Base-by-base conservation (phyloP, 2,888 invertebrate genomes). In the Spodoptera littoralis region DNA sequence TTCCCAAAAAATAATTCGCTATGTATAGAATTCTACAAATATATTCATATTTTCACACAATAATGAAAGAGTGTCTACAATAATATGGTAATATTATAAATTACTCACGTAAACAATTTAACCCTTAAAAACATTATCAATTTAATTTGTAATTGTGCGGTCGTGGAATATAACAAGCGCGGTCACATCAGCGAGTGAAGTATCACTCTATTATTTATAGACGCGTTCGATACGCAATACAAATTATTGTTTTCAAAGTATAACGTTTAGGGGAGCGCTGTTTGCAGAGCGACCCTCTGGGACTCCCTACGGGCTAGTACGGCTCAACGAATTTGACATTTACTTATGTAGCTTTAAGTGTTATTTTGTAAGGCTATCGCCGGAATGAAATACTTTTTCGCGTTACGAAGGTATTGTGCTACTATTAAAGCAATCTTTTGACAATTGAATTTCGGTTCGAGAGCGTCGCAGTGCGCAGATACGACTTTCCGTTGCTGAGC, bases 161-260 rank as follows among this genome's bases (percentile, higher is more conserved):
- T 81, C 80, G 84, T 80, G 81, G 46, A 80, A 85, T 83, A 84
- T 82, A 83, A 80, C 77, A 74, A 80, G 73, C 79, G 80, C 80
- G 83, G 86, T 84, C 83, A 84, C 86, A 84, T 85, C 86, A 82
- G 86, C 75, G 86, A 87, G 84, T 89, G 87, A 88, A 91, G 91
- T 93, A 93, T 92, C 94, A 94, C 94, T 94, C 90, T 93, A 94
- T 94, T 94, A 94, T 94, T 94, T 93, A 94, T 94, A 84, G 90
- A 90, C 90, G 90, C 93, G 93, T 94, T 94, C 94, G 94, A 94
- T 94, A 94, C 94, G 94, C 93, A 94, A 94, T 94, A 94, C 94
- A 94, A 94, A 94, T 94, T 94, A 94, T 94, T 94, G 94, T 94
- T 94, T 94, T 94, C 94, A 94, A 94, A 94, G 94, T 94, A 94